A percentile compares a stretch with the other conserved stretches of the same genome.
Conservation (phyloP, 2,797 vertebrate genomes). For the Poeciliopsis infans region DNA sequence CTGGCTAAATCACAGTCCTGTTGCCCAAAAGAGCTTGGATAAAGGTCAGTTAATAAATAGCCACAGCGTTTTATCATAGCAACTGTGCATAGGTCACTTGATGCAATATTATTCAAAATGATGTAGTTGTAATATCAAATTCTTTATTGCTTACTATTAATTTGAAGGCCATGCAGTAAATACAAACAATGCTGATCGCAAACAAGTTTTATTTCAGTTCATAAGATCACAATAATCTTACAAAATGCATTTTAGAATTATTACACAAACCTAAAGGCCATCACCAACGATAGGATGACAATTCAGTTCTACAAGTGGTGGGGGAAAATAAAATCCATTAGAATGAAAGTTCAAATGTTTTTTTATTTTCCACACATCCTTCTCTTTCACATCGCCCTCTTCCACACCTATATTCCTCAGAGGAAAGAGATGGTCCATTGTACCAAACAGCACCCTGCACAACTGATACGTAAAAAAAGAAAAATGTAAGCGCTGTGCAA, state of each 20-base stretch:
- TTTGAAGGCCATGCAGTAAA: not conserved
- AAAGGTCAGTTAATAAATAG: constrained; percentile 60
- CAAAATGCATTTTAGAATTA: not conserved
- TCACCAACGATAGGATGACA: not conserved
- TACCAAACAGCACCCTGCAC: constrained; percentile 39
- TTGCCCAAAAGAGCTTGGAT: constrained; percentile 30
- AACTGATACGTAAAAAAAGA: constrained; percentile 47
- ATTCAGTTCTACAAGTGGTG: not conserved
- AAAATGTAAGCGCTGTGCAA: constrained; percentile 61
- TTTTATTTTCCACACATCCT: constrained; percentile 44
- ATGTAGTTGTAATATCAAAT: constrained; percentile 13
- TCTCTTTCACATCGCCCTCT: constrained; percentile 21
- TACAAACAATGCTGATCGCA: not conserved
- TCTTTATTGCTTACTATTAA: not conserved
- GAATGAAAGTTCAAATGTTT: constrained; percentile 35
- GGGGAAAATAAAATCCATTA: constrained; percentile 10
- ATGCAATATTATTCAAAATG: not conserved
- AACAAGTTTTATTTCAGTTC: constrained; percentile 1
- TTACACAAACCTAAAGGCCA: not conserved
- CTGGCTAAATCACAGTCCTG: constrained; percentile 17
- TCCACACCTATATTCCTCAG: constrained; percentile 1
- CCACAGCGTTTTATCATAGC: constrained; percentile 22
- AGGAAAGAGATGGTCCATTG: constrained; percentile 47
- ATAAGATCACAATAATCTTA: not conserved
- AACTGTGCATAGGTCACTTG: constrained; percentile 18